Conservation (phyloP, 2,797 vertebrate species). For the Gallinago nigripennis region DNA sequence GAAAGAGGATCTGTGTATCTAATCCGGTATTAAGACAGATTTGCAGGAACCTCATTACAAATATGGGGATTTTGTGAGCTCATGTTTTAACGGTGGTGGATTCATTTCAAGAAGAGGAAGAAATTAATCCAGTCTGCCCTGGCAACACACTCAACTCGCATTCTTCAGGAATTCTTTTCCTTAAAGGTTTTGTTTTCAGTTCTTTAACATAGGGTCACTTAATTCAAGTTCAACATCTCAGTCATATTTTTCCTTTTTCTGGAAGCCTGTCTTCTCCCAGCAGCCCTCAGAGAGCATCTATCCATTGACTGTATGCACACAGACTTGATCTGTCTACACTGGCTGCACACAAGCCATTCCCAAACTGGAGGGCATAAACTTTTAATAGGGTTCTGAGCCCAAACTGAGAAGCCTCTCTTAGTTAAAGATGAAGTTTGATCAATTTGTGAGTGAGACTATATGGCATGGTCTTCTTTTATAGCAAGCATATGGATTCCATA, state of each 20-base stretch:
- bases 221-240: background rate
- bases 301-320: background rate
- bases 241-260: background rate
- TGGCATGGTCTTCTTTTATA: background rate
- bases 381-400: background rate
- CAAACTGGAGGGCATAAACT: background rate
- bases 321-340: background rate
- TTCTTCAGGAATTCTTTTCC: background rate
- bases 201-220: background rate
- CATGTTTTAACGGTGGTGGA: background rate
- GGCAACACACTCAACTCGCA: background rate
- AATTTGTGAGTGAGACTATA: background rate
- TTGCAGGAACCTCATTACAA: conserved; percentile 35
- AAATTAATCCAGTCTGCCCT: background rate
- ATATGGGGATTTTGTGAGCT: conserved; percentile 19
- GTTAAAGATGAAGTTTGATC: background rate
- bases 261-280: background rate
- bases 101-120: background rate
- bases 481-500: background rate
- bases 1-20: conserved; percentile 1
- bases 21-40: conserved; percentile 33
- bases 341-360: background rate
- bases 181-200: background rate
- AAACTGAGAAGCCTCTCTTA: background rate
- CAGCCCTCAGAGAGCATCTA: background rate